These are phyloP conservation scores for Sinocyclocheilus rhinocerous DNA, from an alignment of 2,113 vertebrate genomes.

Conservation along the genomic window DNA sequence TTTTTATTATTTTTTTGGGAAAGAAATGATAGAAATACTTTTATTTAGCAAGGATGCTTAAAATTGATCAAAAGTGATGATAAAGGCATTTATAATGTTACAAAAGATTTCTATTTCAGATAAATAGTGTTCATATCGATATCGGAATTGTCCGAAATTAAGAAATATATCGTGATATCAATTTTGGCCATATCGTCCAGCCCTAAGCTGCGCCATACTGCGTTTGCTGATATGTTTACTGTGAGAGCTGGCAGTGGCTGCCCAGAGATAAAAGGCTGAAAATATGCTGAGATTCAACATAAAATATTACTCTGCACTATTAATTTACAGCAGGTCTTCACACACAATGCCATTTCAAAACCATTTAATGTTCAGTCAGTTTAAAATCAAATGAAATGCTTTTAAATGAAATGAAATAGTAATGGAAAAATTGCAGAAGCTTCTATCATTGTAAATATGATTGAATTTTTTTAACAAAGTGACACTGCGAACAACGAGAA, in stretches of 20 bases:
- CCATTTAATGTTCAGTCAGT: not conserved
- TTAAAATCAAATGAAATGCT: not conserved
- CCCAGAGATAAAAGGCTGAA: constrained; percentile 54
- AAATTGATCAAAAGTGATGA: too few relatives aligned
- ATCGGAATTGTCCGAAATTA: too few relatives aligned
- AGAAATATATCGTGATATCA: too few relatives aligned
- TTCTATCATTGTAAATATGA: constrained; percentile 38
- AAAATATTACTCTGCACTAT: constrained; percentile 27
- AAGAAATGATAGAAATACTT: too few relatives aligned
- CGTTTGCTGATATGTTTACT: constrained; percentile 55
- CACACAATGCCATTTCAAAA: constrained; percentile 29
- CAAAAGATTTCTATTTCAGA: too few relatives aligned
- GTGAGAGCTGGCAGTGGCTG: constrained; percentile 51
- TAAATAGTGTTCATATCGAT: too few relatives aligned
- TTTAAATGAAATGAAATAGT: not conserved
- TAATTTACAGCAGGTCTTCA: constrained; percentile 15
- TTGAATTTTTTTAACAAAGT: constrained; percentile 57
- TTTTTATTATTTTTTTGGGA: too few relatives aligned
- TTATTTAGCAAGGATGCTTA: too few relatives aligned
- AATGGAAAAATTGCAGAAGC: constrained; percentile 17
- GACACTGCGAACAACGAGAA: constrained; percentile 55
- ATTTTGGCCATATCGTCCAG: too few relatives aligned
- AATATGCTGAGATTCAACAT: constrained; percentile 46
- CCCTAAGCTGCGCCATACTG: constrained; percentile 47
- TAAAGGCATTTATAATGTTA: too few relatives aligned